Conservation (phyloP, 2,888 invertebrate species). For the Caenorhabditis angaria region DNA sequence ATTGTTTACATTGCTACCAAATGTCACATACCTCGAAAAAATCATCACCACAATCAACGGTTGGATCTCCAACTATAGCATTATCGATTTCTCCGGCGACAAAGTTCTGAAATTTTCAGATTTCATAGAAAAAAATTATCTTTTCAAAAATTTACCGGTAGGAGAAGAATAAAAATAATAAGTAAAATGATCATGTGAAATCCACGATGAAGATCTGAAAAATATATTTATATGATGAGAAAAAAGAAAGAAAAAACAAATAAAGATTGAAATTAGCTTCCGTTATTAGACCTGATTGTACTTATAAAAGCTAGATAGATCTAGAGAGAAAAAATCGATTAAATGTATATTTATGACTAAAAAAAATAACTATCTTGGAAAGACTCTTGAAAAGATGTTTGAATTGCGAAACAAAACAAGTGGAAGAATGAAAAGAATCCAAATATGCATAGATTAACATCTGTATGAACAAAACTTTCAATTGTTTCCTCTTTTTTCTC, state of each 20-base stretch:
- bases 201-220: not conserved
- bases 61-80: constrained; percentile 65
- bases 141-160: not conserved
- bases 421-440: constrained; percentile 42
- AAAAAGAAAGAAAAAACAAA: not conserved
- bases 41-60: constrained; percentile 65
- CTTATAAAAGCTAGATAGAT: not conserved
- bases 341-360: constrained; percentile 9
- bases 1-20: not conserved
- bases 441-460: constrained; percentile 46
- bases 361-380: not conserved
- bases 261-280: not conserved
- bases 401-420: constrained; percentile 19
- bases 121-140: not conserved
- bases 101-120: not conserved
- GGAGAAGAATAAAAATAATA: not conserved
- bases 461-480: constrained; percentile 23
- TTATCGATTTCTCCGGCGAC: constrained; percentile 39
- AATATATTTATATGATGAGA: not conserved
- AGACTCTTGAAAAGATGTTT: constrained; percentile 4
- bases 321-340: constrained; percentile 3
- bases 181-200: constrained; percentile 4
- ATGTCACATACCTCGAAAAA: constrained; percentile 51
- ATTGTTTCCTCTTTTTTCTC: not conserved
- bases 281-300: not conserved